Evolutionary conservation across 2,888 invertebrate species (phyloP).

Genomic region (Agrotis puta): DNA sequence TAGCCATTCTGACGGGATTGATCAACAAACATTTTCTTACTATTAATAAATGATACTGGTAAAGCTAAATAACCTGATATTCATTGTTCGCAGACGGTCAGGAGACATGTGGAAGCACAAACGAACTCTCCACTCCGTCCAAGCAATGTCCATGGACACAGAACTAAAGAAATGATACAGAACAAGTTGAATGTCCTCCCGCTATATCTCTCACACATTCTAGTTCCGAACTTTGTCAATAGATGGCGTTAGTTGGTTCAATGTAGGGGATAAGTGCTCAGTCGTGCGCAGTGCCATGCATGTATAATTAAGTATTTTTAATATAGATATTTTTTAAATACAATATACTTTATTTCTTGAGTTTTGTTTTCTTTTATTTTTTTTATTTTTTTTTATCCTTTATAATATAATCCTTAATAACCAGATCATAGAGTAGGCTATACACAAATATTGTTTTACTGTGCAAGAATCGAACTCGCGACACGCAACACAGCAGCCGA

Average conservation of each 20-base stretch:
- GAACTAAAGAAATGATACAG: slow-evolving; percentile 55
- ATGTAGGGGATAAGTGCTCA: slow-evolving; percentile 17
- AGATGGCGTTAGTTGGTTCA: slow-evolving; percentile 59
- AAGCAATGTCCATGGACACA: slow-evolving; percentile 63
- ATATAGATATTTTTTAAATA: slow-evolving; percentile 17
- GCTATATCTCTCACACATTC: not conserved
- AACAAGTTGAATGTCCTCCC: slow-evolving; percentile 23
- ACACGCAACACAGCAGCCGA: too few relatives aligned
- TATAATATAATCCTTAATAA: too few relatives aligned
- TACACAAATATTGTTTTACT: too few relatives aligned
- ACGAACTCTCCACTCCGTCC: slow-evolving; percentile 85
- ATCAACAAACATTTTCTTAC: too few relatives aligned
- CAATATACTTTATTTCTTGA: not conserved
- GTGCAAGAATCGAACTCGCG: too few relatives aligned
- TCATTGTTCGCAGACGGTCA: slow-evolving; percentile 78
- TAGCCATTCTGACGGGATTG: too few relatives aligned
- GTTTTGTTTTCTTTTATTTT: not conserved
- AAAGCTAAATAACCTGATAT: too few relatives aligned
- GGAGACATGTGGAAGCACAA: slow-evolving; percentile 90
- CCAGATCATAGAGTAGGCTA: not conserved
- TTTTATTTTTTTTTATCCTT: too few relatives aligned
- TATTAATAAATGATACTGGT: too few relatives aligned
- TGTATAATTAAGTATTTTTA: slow-evolving; percentile 25
- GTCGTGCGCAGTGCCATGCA: slow-evolving; percentile 37
- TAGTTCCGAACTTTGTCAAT: slow-evolving; percentile 26